phyloP scores from a whole-genome alignment of 2,113 vertebrate genomes.

The Sigmodon hispidus region DNA sequence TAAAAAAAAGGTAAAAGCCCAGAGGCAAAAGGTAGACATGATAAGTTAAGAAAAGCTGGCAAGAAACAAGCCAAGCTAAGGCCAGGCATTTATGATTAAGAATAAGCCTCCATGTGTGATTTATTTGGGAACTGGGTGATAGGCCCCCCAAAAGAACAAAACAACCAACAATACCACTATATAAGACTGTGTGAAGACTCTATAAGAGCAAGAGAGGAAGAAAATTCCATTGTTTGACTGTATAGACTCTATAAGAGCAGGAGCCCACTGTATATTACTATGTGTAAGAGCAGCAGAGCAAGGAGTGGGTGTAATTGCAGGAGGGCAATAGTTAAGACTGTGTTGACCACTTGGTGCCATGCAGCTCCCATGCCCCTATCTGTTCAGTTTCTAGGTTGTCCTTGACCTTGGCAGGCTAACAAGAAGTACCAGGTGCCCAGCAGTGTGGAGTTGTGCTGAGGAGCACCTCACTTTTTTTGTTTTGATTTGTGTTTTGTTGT shows the following conservation, averaged over 20 bases:
- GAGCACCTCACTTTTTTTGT: conserved; percentile 24
- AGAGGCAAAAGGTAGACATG: no score
- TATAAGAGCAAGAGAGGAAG: background rate
- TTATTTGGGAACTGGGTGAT: no score
- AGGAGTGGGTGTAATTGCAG: background rate
- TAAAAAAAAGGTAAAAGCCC: no score
- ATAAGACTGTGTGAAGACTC: background rate
- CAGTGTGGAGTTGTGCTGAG: conserved; percentile 35
- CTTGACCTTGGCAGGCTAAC: background rate
- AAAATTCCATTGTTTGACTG: no score
- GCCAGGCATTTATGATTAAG: no score
- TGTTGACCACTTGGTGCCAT: background rate
- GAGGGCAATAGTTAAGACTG: background rate
- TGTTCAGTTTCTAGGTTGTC: conserved; percentile 37
- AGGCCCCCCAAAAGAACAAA: no score
- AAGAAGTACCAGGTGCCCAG: conserved; percentile 19
- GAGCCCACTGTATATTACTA: no score
- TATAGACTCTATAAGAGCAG: background rate
- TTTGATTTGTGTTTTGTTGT: no score
- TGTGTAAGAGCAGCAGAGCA: background rate
- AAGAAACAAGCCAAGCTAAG: no score
- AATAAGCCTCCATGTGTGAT: no score
- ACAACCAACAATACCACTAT: no score
- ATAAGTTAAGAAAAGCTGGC: no score
- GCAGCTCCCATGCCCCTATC: background rate